Percentiles rank a stretch among this genome's conserved stretches.
Conservation (phyloP, 2,113 vertebrate genomes). For the Hystrix cristata region DNA sequence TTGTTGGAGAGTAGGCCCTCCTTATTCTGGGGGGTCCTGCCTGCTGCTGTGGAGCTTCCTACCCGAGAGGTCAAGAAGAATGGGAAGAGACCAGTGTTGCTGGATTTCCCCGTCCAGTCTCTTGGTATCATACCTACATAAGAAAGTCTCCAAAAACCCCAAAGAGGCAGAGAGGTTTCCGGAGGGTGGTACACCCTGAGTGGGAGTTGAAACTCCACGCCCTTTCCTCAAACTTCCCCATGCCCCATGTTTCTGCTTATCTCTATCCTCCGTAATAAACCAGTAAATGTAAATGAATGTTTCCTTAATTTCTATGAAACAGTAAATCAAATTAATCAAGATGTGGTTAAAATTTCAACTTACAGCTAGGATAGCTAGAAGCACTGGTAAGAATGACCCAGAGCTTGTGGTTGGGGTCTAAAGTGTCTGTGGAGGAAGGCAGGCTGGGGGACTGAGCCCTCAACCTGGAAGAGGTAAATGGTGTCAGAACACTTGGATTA, state of each 20-base stretch:
- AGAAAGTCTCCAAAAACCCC: too few species aligned
- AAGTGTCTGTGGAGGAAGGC: neutral
- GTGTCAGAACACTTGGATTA: neutral
- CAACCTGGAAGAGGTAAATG: neutral
- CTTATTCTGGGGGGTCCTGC: neutral
- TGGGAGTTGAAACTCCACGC: accelerated
- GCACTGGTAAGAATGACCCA: neutral
- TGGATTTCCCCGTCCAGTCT: neutral
- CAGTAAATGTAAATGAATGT: neutral
- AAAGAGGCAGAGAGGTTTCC: neutral
- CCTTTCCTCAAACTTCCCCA: neutral
- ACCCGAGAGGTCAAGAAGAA: neutral
- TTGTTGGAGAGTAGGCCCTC: neutral
- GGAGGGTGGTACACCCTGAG: too few species aligned
- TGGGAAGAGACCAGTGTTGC: neutral
- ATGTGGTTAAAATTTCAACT: too few species aligned
- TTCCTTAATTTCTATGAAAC: neutral
- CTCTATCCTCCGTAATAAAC: neutral
- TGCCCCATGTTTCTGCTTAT: neutral
- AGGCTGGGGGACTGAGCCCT: too few species aligned
- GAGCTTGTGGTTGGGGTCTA: neutral
- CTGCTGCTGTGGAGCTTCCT: accelerated
- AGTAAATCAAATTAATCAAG: neutral
- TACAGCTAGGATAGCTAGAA: neutral
- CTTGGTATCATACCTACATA: neutral